Evolutionary conservation across 2,888 invertebrate genomes (phyloP).

Genomic region (Hipparchia sbordonii): DNA sequence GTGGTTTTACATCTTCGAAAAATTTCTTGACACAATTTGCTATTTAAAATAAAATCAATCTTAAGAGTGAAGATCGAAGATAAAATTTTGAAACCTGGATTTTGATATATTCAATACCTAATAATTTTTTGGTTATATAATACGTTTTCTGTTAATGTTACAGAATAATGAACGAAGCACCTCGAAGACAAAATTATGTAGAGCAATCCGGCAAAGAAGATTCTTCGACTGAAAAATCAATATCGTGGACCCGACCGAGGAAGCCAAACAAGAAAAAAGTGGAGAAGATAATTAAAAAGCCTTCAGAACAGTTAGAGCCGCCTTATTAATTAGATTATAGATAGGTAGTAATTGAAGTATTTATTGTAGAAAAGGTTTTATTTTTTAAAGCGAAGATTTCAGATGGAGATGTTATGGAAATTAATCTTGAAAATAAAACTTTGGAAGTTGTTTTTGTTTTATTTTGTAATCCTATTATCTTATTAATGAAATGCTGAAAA

Average conservation of each 20-base stretch:
- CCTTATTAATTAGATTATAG: slow-evolving; percentile 6
- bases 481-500: too few species aligned
- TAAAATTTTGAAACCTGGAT: background rate
- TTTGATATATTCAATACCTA: too few species aligned
- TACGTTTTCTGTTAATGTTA: slow-evolving; percentile 22
- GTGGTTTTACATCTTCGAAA: background rate
- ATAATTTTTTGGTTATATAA: background rate
- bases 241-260: slow-evolving; percentile 66
- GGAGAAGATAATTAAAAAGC: slow-evolving; percentile 20
- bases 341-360: background rate
- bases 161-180: slow-evolving; percentile 43
- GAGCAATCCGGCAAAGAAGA: slow-evolving; percentile 17
- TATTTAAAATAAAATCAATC: background rate
- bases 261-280: slow-evolving; percentile 42
- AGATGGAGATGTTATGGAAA: too few species aligned
- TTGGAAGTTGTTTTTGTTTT: too few species aligned
- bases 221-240: slow-evolving; percentile 53
- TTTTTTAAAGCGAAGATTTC: too few species aligned
- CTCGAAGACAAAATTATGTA: slow-evolving; percentile 25
- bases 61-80: too few species aligned
- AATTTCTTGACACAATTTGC: too few species aligned
- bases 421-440: too few species aligned
- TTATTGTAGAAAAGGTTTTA: background rate
- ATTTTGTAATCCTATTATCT: too few species aligned
- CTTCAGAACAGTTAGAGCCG: slow-evolving; percentile 2